Evolutionary conservation across 2,797 vertebrate genomes (phyloP).

Genomic region (Furcifer pardalis): DNA sequence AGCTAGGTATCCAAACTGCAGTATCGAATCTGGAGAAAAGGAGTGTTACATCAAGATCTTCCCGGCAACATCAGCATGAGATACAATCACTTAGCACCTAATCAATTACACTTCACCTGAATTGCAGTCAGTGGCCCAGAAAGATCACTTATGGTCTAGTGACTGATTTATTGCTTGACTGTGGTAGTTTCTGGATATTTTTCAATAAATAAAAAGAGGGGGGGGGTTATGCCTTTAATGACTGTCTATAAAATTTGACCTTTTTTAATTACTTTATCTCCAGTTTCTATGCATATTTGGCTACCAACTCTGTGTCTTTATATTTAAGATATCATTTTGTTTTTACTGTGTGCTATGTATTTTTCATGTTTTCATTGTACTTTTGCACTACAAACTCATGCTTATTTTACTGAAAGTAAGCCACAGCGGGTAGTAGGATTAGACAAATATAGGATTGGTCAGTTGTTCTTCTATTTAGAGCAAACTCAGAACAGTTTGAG

Average conservation of each 20-base stretch:
- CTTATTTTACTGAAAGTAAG: neutral
- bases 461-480: neutral
- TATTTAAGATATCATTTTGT: neutral
- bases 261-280: neutral
- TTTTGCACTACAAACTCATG: neutral
- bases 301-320: neutral
- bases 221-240: neutral
- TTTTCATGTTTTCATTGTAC: neutral
- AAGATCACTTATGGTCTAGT: slow-evolving; percentile 56
- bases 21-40: slow-evolving; percentile 50
- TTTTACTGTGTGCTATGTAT: neutral
- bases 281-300: no score
- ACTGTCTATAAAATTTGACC: neutral
- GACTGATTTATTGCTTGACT: slow-evolving; percentile 62
- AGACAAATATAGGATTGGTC: neutral
- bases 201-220: neutral
- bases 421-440: neutral
- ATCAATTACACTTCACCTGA: slow-evolving; percentile 73
- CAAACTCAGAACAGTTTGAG: neutral
- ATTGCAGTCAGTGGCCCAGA: slow-evolving; percentile 72
- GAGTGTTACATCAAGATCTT: slow-evolving; percentile 34
- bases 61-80: neutral
- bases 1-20: rapidly evolving
- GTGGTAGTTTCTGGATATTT: slow-evolving; percentile 48
- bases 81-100: slow-evolving; percentile 56